Evolutionary conservation across 1,140 invertebrate genomes (phyloP), one percentile per base, ranked within the genome.

Genomic region (Epicauta chinensis): DNA sequence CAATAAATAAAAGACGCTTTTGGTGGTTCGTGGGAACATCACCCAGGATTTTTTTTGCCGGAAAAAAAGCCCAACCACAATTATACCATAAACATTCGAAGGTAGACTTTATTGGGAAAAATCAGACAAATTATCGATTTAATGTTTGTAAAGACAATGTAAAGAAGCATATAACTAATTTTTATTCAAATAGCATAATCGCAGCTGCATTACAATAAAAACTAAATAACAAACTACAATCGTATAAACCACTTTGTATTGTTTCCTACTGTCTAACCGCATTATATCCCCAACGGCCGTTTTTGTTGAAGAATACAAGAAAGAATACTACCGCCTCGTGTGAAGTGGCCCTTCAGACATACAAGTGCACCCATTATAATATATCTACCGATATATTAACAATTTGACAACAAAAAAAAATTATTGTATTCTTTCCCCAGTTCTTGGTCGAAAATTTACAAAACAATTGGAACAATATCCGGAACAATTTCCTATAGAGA

Each of bases 1-100:
- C 55, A 57, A 60, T 60, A 58, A 60, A 60, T 60, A 60, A 51
- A 55, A 55, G 37, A 48, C 46, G 51, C 14, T 50, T 38, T 57
- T 23, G 23, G 23, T 23, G 29, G 17, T 51, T 30, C 59, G 55
- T 61, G 56, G 51, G 59, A 54, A 61, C 49, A 50, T 35, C 17
- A 41, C 41, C 39, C 16, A 36, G 31, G 23, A 29, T 43, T 52
- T 42, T 23, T 7, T 23, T 23, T 23, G 23, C 23, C 7, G 7
- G 7, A n/a, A n/a, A n/a, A n/a, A n/a, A n/a, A n/a, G n/a, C n/a
- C 23, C 7, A 23, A 7, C 23, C 23, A 23, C 23, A 23, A 23
- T 23, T 23, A 23, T 23, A 3, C 23, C 4, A 23, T 23, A 23
- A 23, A 23, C 4, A n/a, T n/a, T n/a, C n/a, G n/a, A n/a, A n/a